Evolutionary conservation across 1,140 invertebrate species (phyloP), one percentile per base, ranked within the genome.

Genomic region (Drosophila bipectinata): DNA sequence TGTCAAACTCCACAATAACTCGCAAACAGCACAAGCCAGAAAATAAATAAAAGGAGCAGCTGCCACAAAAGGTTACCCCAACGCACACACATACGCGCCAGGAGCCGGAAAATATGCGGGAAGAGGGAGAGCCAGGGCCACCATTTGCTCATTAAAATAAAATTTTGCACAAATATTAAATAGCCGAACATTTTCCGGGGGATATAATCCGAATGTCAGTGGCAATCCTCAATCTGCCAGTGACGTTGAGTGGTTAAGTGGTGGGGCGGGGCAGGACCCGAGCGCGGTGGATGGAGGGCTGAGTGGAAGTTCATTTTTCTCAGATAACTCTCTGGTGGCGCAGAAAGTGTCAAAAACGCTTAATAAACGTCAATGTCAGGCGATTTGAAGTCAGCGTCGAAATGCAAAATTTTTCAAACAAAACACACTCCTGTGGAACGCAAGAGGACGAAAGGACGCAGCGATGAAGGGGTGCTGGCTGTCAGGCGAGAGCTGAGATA

Each of bases 301-400:
- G 49, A 66, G 67, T 51, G 48, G 58, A 45, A 60, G 72, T 75
- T 66, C 61, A 75, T 74, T 75, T 75, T 75, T 74, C 68, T 52
- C 66, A 76, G 75, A 77, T 88, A 87, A 69, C 76, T 71, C 67
- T 79, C 56, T 49, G 52, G 75, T 63, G 78, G 76, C 69, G 56
- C 48, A 49, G 39, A 73, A 88, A 88, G 83, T 88, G 83, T 88
- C 83, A 88, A 89, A 88, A 89, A 83, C 83, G 83, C 83, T 88
- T 88, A 88, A 88, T 89, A 88, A 88, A 88, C 84, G 84, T 89
- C 83, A 88, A 87, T 88, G 83, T 87, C 83, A 87, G 83, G 71
- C 61, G 72, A 79, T 76, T 79, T 77, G 63, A 81, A 88, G 85
- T 88, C 79, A 72, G 53, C 74, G 73, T 54, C 64, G 69, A 73